Conservation (phyloP, 1,140 invertebrate species). For the Leptonema lineaticorne region DNA sequence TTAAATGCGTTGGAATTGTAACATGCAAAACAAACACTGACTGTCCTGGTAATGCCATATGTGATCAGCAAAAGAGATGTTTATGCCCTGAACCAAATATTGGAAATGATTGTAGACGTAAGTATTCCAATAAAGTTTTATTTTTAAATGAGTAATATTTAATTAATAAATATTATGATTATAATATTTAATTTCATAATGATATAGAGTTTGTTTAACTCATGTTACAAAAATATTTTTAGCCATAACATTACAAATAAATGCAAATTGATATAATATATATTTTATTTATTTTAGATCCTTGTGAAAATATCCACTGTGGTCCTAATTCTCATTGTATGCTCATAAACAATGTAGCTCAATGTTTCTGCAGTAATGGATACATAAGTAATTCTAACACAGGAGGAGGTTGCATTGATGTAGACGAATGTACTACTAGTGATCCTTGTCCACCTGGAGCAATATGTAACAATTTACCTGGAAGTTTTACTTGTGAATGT, state of each 20-base stretch:
- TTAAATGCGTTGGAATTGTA: constrained; percentile 77
- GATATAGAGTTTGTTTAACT: not conserved
- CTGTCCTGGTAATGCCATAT: constrained; percentile 88
- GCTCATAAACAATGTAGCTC: constrained; percentile 77
- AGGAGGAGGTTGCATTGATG: constrained; percentile 77
- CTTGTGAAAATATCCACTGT: constrained; percentile 82
- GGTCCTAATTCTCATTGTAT: constrained; percentile 88
- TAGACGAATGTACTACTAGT: constrained; percentile 77
- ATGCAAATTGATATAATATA: not conserved
- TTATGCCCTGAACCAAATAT: constrained; percentile 87
- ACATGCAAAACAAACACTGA: constrained; percentile 73
- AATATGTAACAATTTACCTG: constrained; percentile 85
- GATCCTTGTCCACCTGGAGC: constrained; percentile 81
- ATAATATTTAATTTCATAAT: not conserved
- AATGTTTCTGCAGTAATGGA: constrained; percentile 79
- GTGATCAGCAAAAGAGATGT: constrained; percentile 74
- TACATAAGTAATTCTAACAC: constrained; percentile 70
- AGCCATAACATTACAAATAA: not conserved
- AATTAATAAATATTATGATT: too few relatives aligned
- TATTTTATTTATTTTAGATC: constrained; percentile 64
- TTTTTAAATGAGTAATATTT: not conserved
- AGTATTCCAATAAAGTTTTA: constrained; percentile 51
- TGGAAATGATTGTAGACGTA: constrained; percentile 88
- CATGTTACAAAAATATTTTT: not conserved
- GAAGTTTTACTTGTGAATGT: constrained; percentile 84